phyloP scores from a whole-genome alignment of 2,888 invertebrate genomes.

The Parochlus steinenii region DNA sequence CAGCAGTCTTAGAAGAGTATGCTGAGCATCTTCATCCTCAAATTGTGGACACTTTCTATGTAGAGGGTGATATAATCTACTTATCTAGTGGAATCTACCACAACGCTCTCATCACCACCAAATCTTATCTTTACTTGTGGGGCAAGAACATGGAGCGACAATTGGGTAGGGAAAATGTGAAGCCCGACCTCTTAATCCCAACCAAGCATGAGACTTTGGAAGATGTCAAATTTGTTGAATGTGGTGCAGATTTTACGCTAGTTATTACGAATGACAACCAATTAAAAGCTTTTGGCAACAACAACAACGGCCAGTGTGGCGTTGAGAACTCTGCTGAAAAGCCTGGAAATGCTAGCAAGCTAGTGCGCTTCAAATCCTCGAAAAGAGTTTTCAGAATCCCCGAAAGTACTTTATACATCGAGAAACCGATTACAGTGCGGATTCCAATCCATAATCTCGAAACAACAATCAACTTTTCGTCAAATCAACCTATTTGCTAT shows the following conservation, averaged over 20 bases:
- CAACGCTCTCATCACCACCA: slow-evolving; percentile 52
- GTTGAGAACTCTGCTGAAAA: slow-evolving; percentile 27
- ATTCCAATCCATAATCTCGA: slow-evolving; percentile 1
- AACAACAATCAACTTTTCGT: slow-evolving; percentile 9
- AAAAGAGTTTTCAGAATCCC: slow-evolving; percentile 28
- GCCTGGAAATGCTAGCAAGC: slow-evolving; percentile 22
- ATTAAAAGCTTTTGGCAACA: slow-evolving; percentile 30
- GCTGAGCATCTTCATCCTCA: slow-evolving; percentile 41
- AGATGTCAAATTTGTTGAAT: slow-evolving; percentile 27
- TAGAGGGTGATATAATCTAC: slow-evolving; percentile 40
- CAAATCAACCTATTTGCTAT: slow-evolving; percentile 23
- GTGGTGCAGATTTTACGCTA: slow-evolving; percentile 30
- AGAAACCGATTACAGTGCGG: slow-evolving; percentile 21
- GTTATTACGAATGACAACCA: slow-evolving; percentile 27
- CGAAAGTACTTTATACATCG: slow-evolving; percentile 27
- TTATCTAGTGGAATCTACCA: slow-evolving; percentile 70
- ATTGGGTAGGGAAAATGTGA: slow-evolving; percentile 40
- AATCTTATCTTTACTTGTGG: slow-evolving; percentile 63
- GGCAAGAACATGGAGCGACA: slow-evolving; percentile 85
- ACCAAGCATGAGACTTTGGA: slow-evolving; percentile 26
- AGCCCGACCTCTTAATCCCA: slow-evolving; percentile 24
- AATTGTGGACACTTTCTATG: slow-evolving; percentile 41
- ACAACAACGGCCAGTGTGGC: slow-evolving; percentile 30
- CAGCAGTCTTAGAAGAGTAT: slow-evolving; percentile 13
- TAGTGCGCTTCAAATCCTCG: slow-evolving; percentile 27